Evolutionary conservation across 2,888 invertebrate species (phyloP).

Genomic region (Pollenia labialis): DNA sequence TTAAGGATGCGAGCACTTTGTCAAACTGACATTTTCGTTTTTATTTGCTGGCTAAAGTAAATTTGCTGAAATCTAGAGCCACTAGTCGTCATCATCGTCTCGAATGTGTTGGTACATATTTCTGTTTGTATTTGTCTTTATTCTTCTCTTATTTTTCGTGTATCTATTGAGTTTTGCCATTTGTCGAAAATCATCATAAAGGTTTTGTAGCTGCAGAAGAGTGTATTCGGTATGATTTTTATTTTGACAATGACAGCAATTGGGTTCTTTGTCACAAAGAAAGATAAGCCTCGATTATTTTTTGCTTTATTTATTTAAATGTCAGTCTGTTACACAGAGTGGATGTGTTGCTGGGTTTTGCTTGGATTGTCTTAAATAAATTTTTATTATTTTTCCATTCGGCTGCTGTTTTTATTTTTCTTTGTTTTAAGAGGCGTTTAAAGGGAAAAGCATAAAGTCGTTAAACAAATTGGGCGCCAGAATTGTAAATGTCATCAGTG

Average conservation of each 20-base stretch:
- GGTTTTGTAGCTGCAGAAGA: constrained; percentile 40
- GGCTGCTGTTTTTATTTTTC: background rate
- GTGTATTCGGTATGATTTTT: constrained; percentile 51
- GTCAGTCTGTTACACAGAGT: constrained; percentile 31
- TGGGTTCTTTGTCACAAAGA: constrained; percentile 64
- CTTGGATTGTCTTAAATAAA: constrained; percentile 14
- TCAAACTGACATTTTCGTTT: constrained; percentile 80
- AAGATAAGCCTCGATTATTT: constrained; percentile 63
- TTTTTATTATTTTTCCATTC: constrained; percentile 4
- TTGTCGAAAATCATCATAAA: constrained; percentile 64
- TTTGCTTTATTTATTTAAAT: constrained; percentile 35
- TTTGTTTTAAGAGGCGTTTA: constrained; percentile 34
- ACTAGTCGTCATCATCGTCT: constrained; percentile 23
- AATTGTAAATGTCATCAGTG: constrained; percentile 62
- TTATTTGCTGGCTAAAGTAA: constrained; percentile 48
- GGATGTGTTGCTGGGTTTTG: constrained; percentile 42
- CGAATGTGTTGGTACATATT: constrained; percentile 9
- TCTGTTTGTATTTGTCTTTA: constrained; percentile 16
- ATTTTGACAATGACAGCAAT: constrained; percentile 69
- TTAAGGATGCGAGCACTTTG: constrained; percentile 78
- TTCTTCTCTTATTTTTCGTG: background rate
- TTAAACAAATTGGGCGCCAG: constrained; percentile 66
- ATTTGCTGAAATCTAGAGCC: constrained; percentile 46
- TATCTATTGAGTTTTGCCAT: constrained; percentile 41
- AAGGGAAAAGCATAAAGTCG: constrained; percentile 32